These are phyloP conservation scores for Panurus biarmicus DNA, from an alignment of 2,113 vertebrate genomes.

Conservation along the genomic window DNA sequence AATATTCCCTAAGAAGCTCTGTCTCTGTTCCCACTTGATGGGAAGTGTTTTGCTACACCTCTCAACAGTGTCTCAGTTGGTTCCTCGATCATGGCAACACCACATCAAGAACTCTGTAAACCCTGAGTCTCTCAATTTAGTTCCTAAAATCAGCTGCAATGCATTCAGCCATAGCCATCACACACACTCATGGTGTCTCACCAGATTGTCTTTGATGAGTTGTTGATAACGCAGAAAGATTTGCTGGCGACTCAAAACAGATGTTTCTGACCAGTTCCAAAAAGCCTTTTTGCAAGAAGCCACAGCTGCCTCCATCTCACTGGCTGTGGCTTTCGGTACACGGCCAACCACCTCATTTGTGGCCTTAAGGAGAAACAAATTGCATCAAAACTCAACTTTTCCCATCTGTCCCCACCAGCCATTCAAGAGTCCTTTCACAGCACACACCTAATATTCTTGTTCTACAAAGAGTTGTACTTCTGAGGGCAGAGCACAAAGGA, in stretches of 20 bases:
- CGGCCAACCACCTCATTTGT: conserved; percentile 87
- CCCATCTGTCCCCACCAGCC: not conserved
- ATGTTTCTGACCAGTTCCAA: conserved; percentile 86
- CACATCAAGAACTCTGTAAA: not conserved
- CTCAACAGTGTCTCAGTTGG: not conserved
- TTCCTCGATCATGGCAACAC: not conserved
- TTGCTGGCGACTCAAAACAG: conserved; percentile 88
- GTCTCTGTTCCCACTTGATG: not conserved
- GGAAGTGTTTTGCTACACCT: not conserved
- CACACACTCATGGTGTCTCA: conserved; percentile 60
- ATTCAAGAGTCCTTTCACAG: not conserved
- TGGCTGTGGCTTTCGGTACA: conserved; percentile 88
- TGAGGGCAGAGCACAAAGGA: not conserved
- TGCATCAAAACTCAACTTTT: not conserved
- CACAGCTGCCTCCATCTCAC: conserved; percentile 89
- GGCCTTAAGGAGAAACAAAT: conserved; percentile 70
- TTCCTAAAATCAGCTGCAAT: not conserved
- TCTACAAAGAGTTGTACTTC: not conserved
- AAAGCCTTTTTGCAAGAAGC: conserved; percentile 85
- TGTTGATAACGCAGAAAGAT: conserved; percentile 93
- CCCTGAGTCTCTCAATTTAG: not conserved
- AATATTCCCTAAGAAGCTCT: not conserved
- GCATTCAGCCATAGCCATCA: not conserved
- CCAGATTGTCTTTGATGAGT: conserved; percentile 97
- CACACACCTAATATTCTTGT: not conserved